Percentiles rank a stretch among this genome's conserved stretches.
Conservation (phyloP, 2,888 invertebrate species). For the Blastobasis lacticolella region DNA sequence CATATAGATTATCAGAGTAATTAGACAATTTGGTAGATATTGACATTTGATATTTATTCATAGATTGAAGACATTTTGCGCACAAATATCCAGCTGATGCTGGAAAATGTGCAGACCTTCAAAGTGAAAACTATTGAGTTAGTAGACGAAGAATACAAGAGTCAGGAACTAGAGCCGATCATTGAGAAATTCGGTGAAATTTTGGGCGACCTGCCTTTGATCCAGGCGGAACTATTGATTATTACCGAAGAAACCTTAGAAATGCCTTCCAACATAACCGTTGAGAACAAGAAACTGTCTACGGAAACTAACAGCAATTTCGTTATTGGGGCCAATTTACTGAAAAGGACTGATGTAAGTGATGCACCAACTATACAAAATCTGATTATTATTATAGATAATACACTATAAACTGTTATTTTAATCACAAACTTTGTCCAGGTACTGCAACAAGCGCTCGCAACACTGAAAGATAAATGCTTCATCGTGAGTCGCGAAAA, state of each 20-base stretch:
- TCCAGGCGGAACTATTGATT: slow-evolving; percentile 78
- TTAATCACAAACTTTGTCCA: slow-evolving; percentile 16
- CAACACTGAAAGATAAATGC: slow-evolving; percentile 72
- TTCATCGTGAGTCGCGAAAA: slow-evolving; percentile 77
- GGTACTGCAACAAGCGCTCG: slow-evolving; percentile 57
- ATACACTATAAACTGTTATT: not conserved
- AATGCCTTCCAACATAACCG: slow-evolving; percentile 64
- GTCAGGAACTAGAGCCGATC: slow-evolving; percentile 58
- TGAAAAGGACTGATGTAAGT: slow-evolving; percentile 64
- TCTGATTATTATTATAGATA: not conserved
- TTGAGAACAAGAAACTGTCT: slow-evolving; percentile 77
- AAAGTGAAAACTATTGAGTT: slow-evolving; percentile 77
- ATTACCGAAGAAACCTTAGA: slow-evolving; percentile 65
- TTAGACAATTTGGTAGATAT: not conserved
- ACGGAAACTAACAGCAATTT: slow-evolving; percentile 67
- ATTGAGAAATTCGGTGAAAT: slow-evolving; percentile 72
- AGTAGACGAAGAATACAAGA: slow-evolving; percentile 65
- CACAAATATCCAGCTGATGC: slow-evolving; percentile 78
- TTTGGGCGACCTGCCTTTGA: slow-evolving; percentile 79
- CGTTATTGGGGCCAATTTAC: slow-evolving; percentile 66
- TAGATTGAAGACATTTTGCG: slow-evolving; percentile 73
- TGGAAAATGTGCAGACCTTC: slow-evolving; percentile 79
- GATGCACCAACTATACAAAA: not conserved
- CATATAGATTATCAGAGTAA: not conserved
- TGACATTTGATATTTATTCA: not conserved